These are phyloP conservation scores for Ailuropoda melanoleuca DNA, from an alignment of 2,113 vertebrate species.

Conservation along the genomic window DNA sequence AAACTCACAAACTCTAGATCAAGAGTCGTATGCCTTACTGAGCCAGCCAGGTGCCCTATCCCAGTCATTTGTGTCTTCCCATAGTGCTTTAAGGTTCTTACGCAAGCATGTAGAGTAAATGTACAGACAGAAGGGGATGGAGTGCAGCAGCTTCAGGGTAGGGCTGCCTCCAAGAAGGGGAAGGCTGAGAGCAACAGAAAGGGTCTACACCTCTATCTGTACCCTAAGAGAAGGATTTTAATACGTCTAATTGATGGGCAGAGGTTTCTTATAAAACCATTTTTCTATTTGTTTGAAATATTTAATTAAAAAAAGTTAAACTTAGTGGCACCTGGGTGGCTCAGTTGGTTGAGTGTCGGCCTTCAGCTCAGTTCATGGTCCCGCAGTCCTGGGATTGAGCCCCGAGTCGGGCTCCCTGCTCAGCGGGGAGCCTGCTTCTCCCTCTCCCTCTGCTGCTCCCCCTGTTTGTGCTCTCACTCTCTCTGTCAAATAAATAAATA, in stretches of 20 bases:
- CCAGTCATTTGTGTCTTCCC: neutral
- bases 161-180: neutral
- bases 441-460: neutral
- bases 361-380: neutral
- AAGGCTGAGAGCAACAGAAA: neutral
- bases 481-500: neutral
- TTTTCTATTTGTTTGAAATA: slow-evolving; percentile 13
- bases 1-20: neutral
- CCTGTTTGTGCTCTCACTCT: neutral
- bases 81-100: neutral
- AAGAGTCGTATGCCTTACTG: neutral
- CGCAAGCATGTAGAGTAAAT: neutral
- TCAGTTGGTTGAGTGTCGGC: neutral
- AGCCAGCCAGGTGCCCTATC: neutral
- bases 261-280: neutral
- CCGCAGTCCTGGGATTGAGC: neutral
- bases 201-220: neutral
- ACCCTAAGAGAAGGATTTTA: neutral
- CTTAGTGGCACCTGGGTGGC: neutral
- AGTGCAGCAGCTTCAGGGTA: neutral
- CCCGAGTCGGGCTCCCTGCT: neutral
- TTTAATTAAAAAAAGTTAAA: no score
- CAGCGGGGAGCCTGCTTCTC: neutral
- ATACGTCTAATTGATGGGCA: neutral
- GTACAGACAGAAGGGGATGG: neutral